These are phyloP conservation scores for Drosophila tropicalis DNA, from an alignment of 1,140 invertebrate species.

Conservation along the genomic window DNA sequence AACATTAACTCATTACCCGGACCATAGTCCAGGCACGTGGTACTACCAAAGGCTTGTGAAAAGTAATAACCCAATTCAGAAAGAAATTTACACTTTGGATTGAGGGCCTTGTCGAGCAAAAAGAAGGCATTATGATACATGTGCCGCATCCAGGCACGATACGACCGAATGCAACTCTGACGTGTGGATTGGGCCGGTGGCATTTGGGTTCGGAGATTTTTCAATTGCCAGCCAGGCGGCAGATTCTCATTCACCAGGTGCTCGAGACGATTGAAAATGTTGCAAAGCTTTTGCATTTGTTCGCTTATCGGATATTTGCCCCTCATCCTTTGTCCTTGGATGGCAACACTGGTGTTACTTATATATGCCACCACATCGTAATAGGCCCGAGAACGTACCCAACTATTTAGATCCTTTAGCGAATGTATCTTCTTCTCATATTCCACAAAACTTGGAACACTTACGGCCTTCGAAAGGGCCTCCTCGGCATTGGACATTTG, in stretches of 20 bases:
- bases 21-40: slow-evolving; percentile 26
- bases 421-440: slow-evolving; percentile 29
- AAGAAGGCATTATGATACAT: slow-evolving; percentile 41
- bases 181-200: slow-evolving; percentile 2
- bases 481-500: neutral
- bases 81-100: slow-evolving; percentile 42
- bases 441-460: slow-evolving; percentile 28
- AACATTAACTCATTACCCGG: slow-evolving; percentile 61
- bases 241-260: slow-evolving; percentile 21
- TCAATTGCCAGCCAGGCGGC: slow-evolving; percentile 14
- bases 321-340: slow-evolving; percentile 32
- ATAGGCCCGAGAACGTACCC: slow-evolving; percentile 55
- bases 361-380: slow-evolving; percentile 51
- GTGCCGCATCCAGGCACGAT: slow-evolving; percentile 31
- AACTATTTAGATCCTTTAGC: slow-evolving; percentile 30
- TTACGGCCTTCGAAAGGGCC: neutral
- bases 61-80: slow-evolving; percentile 62
- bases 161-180: slow-evolving; percentile 15
- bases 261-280: slow-evolving; percentile 49
- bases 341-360: slow-evolving; percentile 53
- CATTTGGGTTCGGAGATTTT: slow-evolving; percentile 8
- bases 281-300: slow-evolving; percentile 38
- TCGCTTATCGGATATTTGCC: slow-evolving; percentile 4
- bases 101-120: slow-evolving; percentile 33
- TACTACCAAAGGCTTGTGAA: slow-evolving; percentile 43